These are phyloP conservation scores for Rhabdomys dilectus DNA, from an alignment of 2,113 vertebrate species.

Conservation along the genomic window DNA sequence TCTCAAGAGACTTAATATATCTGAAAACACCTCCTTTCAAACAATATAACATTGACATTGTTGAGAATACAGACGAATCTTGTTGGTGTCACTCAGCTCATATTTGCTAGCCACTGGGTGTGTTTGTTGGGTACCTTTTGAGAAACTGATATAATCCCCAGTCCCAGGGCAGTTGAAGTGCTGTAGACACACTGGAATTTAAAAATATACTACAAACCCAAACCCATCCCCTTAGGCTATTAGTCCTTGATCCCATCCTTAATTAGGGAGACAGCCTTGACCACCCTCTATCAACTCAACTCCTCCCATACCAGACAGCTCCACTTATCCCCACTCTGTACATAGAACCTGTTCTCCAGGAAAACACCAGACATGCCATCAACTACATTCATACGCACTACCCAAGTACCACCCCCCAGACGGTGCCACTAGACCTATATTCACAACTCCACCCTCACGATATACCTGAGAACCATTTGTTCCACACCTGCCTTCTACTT, in stretches of 20 bases:
- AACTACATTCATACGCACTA: not conserved
- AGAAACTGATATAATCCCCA: not conserved
- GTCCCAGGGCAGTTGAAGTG: not conserved
- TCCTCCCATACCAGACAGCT: not conserved
- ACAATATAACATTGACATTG: not conserved
- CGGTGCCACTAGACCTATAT: not conserved
- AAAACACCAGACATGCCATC: not conserved
- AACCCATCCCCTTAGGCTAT: not conserved
- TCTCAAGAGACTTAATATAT: not conserved
- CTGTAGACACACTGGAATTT: not conserved
- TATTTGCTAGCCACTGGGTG: not conserved
- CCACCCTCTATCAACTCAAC: not conserved
- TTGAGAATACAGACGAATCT: not conserved
- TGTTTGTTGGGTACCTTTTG: not conserved
- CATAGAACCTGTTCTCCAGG: not conserved
- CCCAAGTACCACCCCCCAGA: not conserved
- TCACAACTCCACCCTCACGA: not conserved
- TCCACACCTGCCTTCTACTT: not conserved
- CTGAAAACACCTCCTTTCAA: not conserved
- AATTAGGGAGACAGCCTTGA: not conserved
- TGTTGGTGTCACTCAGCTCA: not conserved
- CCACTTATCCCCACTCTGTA: not conserved
- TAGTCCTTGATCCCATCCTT: not conserved
- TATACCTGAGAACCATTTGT: not conserved
- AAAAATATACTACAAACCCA: not conserved